Base-by-base conservation (phyloP, 2,113 vertebrate species). In the Atlantisia rogersi region DNA sequence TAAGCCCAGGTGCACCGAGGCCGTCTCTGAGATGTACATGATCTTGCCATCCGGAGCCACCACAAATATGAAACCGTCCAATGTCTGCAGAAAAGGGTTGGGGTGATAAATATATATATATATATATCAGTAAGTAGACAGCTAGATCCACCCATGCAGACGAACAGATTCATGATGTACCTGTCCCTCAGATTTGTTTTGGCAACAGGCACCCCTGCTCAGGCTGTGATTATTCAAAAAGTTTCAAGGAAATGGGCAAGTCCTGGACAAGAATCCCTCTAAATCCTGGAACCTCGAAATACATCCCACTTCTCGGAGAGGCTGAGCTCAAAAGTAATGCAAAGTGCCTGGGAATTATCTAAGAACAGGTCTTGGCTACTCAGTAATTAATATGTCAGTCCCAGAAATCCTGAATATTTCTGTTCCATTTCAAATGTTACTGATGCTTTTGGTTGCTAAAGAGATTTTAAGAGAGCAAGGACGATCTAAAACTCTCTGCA, bases 21-120 rank as follows among this genome's bases (percentile, higher is more conserved):
- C 99, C 0, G 99, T 99, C 97, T 99, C 99, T 6, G 99, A 99
- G 94, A 99, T 99, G 97, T 99, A 99, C 99, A 99, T 99, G 92
- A 99, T 99, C 97, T 99, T 99, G 46, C 99, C 99, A 79, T 99
- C 99, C 6, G 99, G 99, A 82, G 99, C 99, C n/a, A 99, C 99
- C 52, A 99, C 99, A 53, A 99, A 99, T 95, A 99, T 99, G 97
- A 99, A 99, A 90, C 99, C 99, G 29, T 99, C 99, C 96, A 99
- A 95, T 2, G 99, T 99, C 99, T 99, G 86, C 32, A 93, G 97
- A 16, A 95, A 93, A 67, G 95, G 64, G 89, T 64, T 12, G 55
- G 39, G 17, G 39, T 32, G 40, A 15, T 31, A 63, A 68, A 44
- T 58, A 11, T 7, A 63, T 62, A 50, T n/a, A 50, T 35, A 63